A percentile compares a stretch with the other conserved stretches of the same genome.
These are phyloP conservation scores for Leucophenga montana DNA, from an alignment of 2,888 invertebrate genomes.

Conservation along the genomic window DNA sequence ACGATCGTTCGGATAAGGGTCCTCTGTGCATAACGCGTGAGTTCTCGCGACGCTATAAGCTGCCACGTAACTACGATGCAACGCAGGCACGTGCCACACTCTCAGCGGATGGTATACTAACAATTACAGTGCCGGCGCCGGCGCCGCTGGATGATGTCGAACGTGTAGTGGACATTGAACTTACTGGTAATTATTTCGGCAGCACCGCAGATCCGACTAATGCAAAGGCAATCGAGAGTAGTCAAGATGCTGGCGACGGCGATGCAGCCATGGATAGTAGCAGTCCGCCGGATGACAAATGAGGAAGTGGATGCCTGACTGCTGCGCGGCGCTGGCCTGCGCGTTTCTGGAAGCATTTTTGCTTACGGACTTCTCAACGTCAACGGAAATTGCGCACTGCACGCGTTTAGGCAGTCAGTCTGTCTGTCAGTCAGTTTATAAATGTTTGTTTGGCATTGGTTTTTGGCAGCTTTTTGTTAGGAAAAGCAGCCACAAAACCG, in stretches of 20 bases:
- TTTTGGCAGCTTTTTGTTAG: background rate
- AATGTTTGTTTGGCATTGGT: background rate
- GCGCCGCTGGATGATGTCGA: conserved; percentile 67
- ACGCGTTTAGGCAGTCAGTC: conserved; percentile 58
- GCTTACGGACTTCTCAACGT: background rate
- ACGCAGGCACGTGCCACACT: conserved; percentile 65
- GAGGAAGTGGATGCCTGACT: conserved; percentile 63
- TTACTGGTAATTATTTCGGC: conserved; percentile 67
- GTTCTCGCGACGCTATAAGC: conserved; percentile 67
- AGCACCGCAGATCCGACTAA: conserved; percentile 54
- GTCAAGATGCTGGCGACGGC: conserved; percentile 25
- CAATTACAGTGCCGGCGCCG: conserved; percentile 69
- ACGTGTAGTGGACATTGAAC: conserved; percentile 63
- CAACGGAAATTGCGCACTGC: background rate
- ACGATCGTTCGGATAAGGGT: conserved; percentile 60
- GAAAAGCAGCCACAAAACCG: too few relatives aligned
- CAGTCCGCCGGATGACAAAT: conserved; percentile 47
- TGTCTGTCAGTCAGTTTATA: conserved; percentile 26
- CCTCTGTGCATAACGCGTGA: conserved; percentile 67
- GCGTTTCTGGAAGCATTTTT: conserved; percentile 35
- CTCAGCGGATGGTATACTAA: conserved; percentile 69
- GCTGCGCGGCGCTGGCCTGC: conserved; percentile 48
- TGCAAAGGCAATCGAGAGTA: conserved; percentile 54
- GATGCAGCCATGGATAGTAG: conserved; percentile 43
- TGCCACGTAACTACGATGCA: conserved; percentile 69